phyloP scores from a whole-genome alignment of 1,140 invertebrate genomes.

The Oncopeltus fasciatus region DNA sequence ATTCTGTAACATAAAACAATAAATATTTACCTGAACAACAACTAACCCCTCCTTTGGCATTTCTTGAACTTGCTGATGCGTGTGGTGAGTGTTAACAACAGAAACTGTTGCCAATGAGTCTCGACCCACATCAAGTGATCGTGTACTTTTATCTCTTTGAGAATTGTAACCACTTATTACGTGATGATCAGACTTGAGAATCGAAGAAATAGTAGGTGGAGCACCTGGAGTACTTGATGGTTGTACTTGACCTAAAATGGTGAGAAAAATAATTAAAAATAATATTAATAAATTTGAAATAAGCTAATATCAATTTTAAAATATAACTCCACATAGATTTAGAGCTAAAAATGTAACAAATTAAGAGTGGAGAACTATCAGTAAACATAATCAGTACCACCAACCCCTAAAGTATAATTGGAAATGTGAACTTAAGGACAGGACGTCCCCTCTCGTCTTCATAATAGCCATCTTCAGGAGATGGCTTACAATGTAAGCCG shows the following conservation, averaged over 20 bases:
- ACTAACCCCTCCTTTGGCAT: constrained; percentile 27
- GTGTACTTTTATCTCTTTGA: constrained; percentile 10
- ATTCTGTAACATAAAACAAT: background rate
- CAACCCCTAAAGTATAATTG: too few relatives aligned
- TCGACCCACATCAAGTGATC: background rate
- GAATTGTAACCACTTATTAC: constrained; percentile 19
- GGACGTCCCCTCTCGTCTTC: too few relatives aligned
- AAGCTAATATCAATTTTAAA: too few relatives aligned
- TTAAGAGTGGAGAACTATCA: too few relatives aligned
- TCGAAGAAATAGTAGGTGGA: constrained; percentile 48
- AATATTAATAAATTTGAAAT: constrained; percentile 12
- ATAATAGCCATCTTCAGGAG: too few relatives aligned
- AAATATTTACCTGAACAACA: constrained; percentile 26
- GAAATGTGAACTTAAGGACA: too few relatives aligned
- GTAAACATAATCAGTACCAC: too few relatives aligned
- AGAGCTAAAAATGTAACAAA: too few relatives aligned
- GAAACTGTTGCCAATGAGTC: constrained; percentile 45
- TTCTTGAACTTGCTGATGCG: constrained; percentile 23
- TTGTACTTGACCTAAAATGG: constrained; percentile 23
- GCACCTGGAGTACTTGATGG: constrained; percentile 30
- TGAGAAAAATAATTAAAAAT: too few relatives aligned
- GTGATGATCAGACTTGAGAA: constrained; percentile 37
- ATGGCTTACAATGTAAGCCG: too few relatives aligned
- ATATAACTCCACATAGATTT: too few relatives aligned
- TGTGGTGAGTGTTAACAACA: constrained; percentile 40